These are phyloP conservation scores for Lithosia quadra DNA, from an alignment of 2,888 invertebrate species.

Conservation along the genomic window DNA sequence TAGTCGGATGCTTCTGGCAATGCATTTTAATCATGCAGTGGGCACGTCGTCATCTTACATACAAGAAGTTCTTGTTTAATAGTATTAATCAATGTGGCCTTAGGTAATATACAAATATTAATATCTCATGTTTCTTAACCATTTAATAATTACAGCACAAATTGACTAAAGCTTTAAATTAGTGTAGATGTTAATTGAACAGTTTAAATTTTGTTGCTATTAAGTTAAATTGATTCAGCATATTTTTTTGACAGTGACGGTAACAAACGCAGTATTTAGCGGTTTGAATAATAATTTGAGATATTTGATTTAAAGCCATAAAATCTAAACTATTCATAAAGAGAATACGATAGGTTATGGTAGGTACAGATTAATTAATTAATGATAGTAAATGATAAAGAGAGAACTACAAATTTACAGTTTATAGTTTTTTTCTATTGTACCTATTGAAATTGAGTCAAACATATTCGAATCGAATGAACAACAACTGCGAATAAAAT, in stretches of 20 bases:
- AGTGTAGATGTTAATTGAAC: slow-evolving; percentile 2
- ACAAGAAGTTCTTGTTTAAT: no score
- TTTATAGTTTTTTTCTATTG: no score
- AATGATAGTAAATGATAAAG: no score
- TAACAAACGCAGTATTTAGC: background rate
- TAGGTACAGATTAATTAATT: no score
- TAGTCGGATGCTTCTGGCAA: no score
- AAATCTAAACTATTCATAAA: no score
- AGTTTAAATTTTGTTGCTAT: slow-evolving; percentile 4
- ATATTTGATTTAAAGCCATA: no score
- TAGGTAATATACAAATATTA: no score
- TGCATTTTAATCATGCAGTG: no score
- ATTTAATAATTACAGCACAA: background rate
- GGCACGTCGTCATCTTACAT: no score
- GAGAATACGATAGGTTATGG: no score
- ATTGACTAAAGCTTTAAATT: background rate
- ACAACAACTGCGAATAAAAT: background rate
- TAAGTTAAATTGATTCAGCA: background rate
- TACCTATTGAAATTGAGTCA: background rate
- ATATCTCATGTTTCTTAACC: background rate
- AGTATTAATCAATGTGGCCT: no score
- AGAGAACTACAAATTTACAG: background rate
- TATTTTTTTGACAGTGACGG: background rate
- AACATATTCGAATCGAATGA: background rate
- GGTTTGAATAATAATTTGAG: background rate